A percentile compares a stretch with the other conserved stretches of the same genome.
phyloP scores from a whole-genome alignment of 2,113 vertebrate genomes.

The Ifrita kowaldi region DNA sequence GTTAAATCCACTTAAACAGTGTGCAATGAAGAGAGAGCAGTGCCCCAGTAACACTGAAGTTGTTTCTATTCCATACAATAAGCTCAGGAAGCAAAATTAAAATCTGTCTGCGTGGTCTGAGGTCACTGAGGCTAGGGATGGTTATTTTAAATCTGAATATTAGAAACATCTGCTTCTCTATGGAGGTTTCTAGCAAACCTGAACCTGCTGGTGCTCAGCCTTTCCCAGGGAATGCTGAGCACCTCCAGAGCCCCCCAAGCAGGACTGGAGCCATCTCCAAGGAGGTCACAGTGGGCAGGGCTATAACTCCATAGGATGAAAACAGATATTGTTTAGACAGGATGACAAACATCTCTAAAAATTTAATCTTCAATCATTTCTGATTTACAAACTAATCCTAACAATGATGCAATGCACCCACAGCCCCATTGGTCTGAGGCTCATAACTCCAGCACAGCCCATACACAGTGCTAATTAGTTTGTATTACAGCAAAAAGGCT shows the following conservation, averaged over 20 bases:
- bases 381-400: conserved; percentile 26
- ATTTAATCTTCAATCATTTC: neutral
- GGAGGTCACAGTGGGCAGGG: neutral
- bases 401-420: neutral
- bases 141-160: conserved; percentile 7
- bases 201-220: neutral
- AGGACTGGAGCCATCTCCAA: neutral
- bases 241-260: neutral
- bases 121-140: neutral
- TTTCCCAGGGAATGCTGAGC: neutral
- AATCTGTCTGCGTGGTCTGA: neutral
- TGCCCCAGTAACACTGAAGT: neutral
- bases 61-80: neutral
- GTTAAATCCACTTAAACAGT: neutral
- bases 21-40: neutral
- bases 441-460: neutral
- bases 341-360: neutral
- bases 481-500: neutral
- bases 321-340: neutral
- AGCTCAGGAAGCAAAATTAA: neutral
- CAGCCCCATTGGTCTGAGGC: neutral
- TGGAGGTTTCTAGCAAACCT: neutral
- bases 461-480: neutral
- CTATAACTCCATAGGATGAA: neutral
- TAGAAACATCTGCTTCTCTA: neutral